Percentiles rank a stretch among this genome's conserved stretches.
Evolutionary conservation across 2,113 vertebrate genomes (phyloP).

Genomic region (Boulengeromyrus knoepffleri): DNA sequence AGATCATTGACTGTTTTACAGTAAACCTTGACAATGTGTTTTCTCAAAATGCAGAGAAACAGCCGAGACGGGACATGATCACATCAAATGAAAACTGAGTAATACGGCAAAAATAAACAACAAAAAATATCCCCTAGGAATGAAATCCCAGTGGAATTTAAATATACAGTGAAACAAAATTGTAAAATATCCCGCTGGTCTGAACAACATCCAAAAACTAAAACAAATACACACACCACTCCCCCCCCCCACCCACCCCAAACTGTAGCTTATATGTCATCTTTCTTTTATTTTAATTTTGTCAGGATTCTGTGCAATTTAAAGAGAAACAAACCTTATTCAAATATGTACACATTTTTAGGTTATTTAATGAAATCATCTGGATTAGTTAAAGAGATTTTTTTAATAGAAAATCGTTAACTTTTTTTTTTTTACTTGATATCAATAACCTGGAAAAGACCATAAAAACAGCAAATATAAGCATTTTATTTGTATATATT

Average conservation of each 20-base stretch:
- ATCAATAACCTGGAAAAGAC: neutral
- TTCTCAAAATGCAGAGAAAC: conserved; percentile 17
- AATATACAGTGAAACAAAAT: neutral
- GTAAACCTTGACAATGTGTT: conserved; percentile 15
- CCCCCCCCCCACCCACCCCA: too few relatives aligned
- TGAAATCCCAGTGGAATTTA: conserved; percentile 13
- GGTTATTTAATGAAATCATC: neutral
- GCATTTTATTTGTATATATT: neutral
- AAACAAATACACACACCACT: neutral
- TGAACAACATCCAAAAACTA: neutral
- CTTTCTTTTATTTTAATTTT: neutral
- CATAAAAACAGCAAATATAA: neutral
- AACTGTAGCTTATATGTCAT: neutral
- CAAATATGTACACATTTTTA: neutral
- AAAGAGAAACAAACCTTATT: neutral
- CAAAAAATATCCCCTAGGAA: conserved; percentile 14
- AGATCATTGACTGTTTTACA: conserved; percentile 19
- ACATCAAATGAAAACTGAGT: conserved; percentile 15
- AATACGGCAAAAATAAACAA: conserved; percentile 19
- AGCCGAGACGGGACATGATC: conserved; percentile 8
- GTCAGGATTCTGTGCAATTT: neutral
- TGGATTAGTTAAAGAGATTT: neutral
- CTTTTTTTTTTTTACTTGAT: neutral
- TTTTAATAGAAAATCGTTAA: neutral
- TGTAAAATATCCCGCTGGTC: neutral